Evolutionary conservation across 2,888 invertebrate species (phyloP).

Genomic region (Metopia argyrocephala): DNA sequence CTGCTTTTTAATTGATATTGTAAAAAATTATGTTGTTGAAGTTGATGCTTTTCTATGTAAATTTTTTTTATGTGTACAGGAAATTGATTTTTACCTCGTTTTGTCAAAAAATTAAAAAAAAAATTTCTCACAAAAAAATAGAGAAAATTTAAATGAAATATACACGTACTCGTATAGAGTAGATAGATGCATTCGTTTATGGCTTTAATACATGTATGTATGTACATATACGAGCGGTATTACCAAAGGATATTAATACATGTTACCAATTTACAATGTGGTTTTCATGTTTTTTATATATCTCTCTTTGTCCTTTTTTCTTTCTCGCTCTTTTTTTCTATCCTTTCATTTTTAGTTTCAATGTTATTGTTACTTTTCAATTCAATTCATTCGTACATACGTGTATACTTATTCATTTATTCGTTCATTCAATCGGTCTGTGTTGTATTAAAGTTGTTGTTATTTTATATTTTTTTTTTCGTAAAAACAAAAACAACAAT

Average conservation of each 20-base stretch:
- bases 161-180: not conserved
- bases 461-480: slow-evolving; percentile 24
- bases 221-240: not conserved
- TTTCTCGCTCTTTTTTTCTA: not conserved
- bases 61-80: slow-evolving; percentile 31
- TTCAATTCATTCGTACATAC: slow-evolving; percentile 36
- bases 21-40: slow-evolving; percentile 13
- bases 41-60: not conserved
- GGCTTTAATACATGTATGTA: not conserved
- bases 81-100: slow-evolving; percentile 59
- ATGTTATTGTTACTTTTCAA: slow-evolving; percentile 54
- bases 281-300: slow-evolving; percentile 51
- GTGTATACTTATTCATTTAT: too few species aligned
- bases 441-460: not conserved
- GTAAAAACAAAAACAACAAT: slow-evolving; percentile 21
- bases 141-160: not conserved
- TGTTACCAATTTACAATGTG: slow-evolving; percentile 62
- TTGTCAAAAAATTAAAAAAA: slow-evolving; percentile 33
- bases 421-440: not conserved
- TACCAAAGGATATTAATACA: slow-evolving; percentile 62
- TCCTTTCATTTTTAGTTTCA: slow-evolving; percentile 1
- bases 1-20: slow-evolving; percentile 54
- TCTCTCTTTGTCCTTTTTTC: not conserved
- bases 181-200: not conserved
- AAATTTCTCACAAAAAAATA: not conserved